Base-by-base conservation (phyloP, 2,113 vertebrate species). In the Capra hircus region DNA sequence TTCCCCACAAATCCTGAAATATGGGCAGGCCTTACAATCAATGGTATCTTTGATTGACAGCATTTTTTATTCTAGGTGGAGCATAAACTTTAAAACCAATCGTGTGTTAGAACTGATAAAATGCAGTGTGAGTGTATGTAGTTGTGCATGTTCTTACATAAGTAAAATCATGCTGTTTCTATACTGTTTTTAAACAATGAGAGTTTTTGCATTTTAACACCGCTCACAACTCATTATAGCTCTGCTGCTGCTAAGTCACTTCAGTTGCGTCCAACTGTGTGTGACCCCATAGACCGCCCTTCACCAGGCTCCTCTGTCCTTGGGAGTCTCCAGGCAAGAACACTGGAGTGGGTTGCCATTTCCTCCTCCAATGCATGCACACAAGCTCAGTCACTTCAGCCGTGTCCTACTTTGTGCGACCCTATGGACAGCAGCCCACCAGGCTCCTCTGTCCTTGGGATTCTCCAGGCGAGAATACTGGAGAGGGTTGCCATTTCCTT, bases 91-190 rank as follows among this genome's bases (percentile, higher is more conserved):
- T 30, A 40, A 89, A 67, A 80, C 30, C 48, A 33, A 13, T 48
- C 5, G 1, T 27, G 27, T 30, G 6, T 67, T 1, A 62, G 36
- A 40, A 25, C 2, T 1, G 57, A 53, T 13, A 45, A 50, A 43
- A 40, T 1, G 2, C 6, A 33, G 53, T 8, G 25, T 2, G 53
- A 21, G 28, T 2, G 5, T 17, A 13, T 43, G 7, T 25, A 9
- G 33, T 11, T 48, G 2, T 17, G 40, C 0, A 16, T 0, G 0
- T 16, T 6, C 40, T 67, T 7, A 52, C 19, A 23, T 1, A 17
- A 78, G 6, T 62, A 16, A 81, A 27, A 30, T 10, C 27, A 45
- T 33, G 15, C 14, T 16, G 1, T 23, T 91, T 55, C 62, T 7
- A 55, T 21, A 19, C 53, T 74, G 64, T 25, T 45, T 86, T 59